Percentiles rank a stretch among this genome's conserved stretches.
Evolutionary conservation across 2,888 invertebrate genomes (phyloP).

Genomic region (Baccha elongata): DNA sequence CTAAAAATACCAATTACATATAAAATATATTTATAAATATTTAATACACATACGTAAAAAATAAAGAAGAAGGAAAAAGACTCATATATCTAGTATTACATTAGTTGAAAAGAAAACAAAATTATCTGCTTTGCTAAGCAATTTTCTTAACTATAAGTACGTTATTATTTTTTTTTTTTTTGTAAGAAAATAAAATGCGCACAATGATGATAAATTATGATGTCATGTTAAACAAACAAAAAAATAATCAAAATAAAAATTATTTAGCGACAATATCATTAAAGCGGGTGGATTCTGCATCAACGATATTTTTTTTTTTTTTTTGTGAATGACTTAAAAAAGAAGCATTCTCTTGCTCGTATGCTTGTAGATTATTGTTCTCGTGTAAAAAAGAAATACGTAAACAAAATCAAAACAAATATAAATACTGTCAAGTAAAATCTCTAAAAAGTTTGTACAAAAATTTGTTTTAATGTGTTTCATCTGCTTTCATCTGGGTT

Average conservation of each 20-base stretch:
- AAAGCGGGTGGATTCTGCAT: conserved; percentile 18
- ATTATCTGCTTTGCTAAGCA: conserved; percentile 43
- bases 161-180: conserved; percentile 38
- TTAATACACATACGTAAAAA: conserved; percentile 58
- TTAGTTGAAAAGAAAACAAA: conserved; percentile 4
- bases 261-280: conserved; percentile 50
- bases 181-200: conserved; percentile 33
- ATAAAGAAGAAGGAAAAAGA: conserved; percentile 1
- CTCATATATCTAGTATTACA: conserved; percentile 32
- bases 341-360: conserved; percentile 55
- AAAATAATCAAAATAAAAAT: conserved; percentile 25
- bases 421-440: conserved; percentile 72
- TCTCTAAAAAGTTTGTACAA: conserved; percentile 72
- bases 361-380: conserved; percentile 71
- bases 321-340: conserved; percentile 11
- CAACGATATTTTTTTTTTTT: conserved; percentile 16
- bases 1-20: conserved; percentile 65
- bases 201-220: conserved; percentile 70
- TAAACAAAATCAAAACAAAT: conserved; percentile 37
- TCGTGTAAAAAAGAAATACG: conserved; percentile 36
- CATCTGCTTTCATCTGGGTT: conserved; percentile 36
- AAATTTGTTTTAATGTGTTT: conserved; percentile 63
- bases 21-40: conserved; percentile 68
- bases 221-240: conserved; percentile 60
- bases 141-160: conserved; percentile 65